These are phyloP conservation scores for Melinaea marsaeus DNA, from an alignment of 2,888 invertebrate species.

Conservation along the genomic window DNA sequence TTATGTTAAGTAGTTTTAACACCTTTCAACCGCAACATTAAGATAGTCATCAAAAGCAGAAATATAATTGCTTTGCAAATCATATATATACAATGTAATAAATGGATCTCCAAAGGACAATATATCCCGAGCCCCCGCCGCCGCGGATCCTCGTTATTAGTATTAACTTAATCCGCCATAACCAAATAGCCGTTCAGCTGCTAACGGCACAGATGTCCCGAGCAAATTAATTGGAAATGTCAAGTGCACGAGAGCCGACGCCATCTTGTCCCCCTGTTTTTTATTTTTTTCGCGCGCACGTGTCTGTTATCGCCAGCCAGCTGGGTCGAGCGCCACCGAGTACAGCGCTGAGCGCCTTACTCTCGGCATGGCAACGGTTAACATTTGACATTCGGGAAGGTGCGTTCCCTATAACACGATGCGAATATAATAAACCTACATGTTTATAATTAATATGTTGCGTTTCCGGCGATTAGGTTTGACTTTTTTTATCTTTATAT, in stretches of 20 bases:
- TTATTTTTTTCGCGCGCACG: conserved; percentile 69
- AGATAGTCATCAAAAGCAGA: conserved; percentile 7
- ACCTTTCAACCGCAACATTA: conserved; percentile 13
- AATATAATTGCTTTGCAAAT: conserved; percentile 5
- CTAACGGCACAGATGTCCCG: conserved; percentile 74
- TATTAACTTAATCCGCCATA: conserved; percentile 63
- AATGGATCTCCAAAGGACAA: conserved; percentile 30
- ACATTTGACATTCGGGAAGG: conserved; percentile 49
- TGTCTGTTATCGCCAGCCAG: conserved; percentile 69
- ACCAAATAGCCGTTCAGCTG: conserved; percentile 68
- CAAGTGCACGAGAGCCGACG: conserved; percentile 68
- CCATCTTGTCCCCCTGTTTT: conserved; percentile 66
- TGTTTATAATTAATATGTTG: conserved; percentile 61
- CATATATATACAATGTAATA: conserved; percentile 15
- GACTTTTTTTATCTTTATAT: conserved; percentile 41
- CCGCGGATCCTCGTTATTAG: conserved; percentile 43
- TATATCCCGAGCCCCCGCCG: conserved; percentile 38
- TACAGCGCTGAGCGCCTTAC: conserved; percentile 13
- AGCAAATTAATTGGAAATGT: conserved; percentile 78
- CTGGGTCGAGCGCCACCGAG: conserved; percentile 54
- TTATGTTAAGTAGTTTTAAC: conserved; percentile 10
- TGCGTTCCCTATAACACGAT: conserved; percentile 56
- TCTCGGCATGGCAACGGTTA: conserved; percentile 50
- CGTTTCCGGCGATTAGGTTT: conserved; percentile 64
- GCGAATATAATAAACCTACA: conserved; percentile 62